phyloP scores from a whole-genome alignment of 2,113 vertebrate genomes.

The Esox niger region DNA sequence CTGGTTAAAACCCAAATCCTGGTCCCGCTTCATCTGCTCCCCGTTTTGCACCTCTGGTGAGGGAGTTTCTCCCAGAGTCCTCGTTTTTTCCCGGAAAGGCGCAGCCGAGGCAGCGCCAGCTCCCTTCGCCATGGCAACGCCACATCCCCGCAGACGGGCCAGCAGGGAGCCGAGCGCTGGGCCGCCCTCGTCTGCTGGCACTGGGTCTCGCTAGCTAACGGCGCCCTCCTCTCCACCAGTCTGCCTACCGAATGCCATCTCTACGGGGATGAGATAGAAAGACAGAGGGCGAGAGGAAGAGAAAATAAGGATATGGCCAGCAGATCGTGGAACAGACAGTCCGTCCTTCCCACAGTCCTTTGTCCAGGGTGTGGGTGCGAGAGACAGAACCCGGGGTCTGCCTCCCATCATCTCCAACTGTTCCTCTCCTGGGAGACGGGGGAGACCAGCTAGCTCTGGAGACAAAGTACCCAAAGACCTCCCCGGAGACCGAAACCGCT shows the following conservation, averaged over 20 bases:
- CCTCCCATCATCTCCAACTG: neutral
- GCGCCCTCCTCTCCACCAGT: neutral
- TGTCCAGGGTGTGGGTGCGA: neutral
- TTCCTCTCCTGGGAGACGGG: no score
- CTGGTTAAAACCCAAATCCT: constrained; percentile 6
- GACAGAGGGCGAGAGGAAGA: no score
- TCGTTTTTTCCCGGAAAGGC: neutral
- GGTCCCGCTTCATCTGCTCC: neutral
- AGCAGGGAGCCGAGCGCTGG: neutral
- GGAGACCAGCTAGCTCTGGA: neutral
- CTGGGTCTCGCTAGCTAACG: neutral
- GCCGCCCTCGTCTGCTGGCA: neutral
- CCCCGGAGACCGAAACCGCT: no score
- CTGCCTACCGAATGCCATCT: no score
- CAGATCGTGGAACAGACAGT: no score
- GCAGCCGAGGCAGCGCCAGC: neutral
- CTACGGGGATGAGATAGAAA: neutral
- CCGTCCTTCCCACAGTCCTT: neutral
- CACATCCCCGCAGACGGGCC: neutral
- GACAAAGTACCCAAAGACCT: neutral
- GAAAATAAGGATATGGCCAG: no score
- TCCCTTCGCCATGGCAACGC: neutral
- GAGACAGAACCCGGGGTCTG: neutral
- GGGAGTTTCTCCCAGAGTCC: no score
- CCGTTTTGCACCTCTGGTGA: neutral